Evolutionary conservation across 2,113 vertebrate genomes (phyloP).

Genomic region (Takifugu bimaculatus): DNA sequence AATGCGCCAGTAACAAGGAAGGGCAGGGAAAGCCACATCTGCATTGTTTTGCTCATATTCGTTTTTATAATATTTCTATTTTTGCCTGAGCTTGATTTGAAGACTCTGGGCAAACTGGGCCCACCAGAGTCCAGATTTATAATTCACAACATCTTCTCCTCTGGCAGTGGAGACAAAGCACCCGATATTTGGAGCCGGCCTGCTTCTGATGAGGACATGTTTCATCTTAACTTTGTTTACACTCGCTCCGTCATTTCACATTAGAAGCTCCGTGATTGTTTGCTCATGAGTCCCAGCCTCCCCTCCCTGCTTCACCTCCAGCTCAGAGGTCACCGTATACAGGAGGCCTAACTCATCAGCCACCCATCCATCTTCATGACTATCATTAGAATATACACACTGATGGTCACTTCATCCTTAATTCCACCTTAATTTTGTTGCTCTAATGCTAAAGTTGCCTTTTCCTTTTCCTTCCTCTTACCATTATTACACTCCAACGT

Average conservation of each 20-base stretch:
- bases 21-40: not conserved
- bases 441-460: no score
- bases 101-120: not conserved
- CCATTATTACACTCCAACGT: no score
- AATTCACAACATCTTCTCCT: not conserved
- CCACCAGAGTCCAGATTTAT: slow-evolving; percentile 2
- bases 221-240: slow-evolving; percentile 28
- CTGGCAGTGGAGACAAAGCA: slow-evolving; percentile 5
- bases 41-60: not conserved
- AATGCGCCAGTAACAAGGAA: not conserved
- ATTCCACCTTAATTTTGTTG: no score
- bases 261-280: not conserved
- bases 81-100: not conserved
- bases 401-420: no score
- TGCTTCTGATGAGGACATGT: slow-evolving; percentile 8
- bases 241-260: slow-evolving; percentile 16
- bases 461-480: no score
- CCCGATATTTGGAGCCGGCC: not conserved
- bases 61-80: not conserved
- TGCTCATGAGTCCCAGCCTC: not conserved
- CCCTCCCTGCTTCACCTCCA: no score
- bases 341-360: no score
- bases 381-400: no score
- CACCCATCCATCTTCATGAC: no score
- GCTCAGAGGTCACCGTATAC: no score